Base-by-base conservation (phyloP, 2,888 invertebrate genomes). In the Herminia tarsipennalis region DNA sequence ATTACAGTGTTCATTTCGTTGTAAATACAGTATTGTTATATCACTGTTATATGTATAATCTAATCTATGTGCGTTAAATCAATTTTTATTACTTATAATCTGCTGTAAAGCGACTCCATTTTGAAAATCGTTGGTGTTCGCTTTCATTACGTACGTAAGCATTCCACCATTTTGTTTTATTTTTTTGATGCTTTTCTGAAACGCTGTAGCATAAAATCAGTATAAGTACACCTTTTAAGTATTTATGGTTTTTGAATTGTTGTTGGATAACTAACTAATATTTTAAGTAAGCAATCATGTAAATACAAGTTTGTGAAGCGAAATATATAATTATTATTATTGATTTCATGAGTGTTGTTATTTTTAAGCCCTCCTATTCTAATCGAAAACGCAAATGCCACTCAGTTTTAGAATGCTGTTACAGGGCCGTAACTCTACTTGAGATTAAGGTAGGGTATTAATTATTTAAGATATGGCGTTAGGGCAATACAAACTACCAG, bases 281-380 rank as follows among this genome's bases (percentile, higher is more conserved):
- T 81, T 83, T 78, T 88, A 89, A 86, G 86, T 83, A 81, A 80
- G 75, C 78, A 75, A 86, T 87, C 86, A 84, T 90, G 90, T 90
- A 90, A 89, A 90, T 90, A 90, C 84, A 88, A 87, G 81, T 87
- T 88, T 86, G 84, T 86, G 86, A 84, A 83, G 78, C 81, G 80
- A 85, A 82, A 83, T 85, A 86, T 81, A 66, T 79, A 70, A 79
- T 74, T 74, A 83, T 79, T 82, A 88, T 85, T 87, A 88, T 81
- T 84, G 80, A 83, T 24, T 29, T 34, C 2, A 13, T 18, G 3
- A 17, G 25, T 36, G 25, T 24, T 25, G n/a, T 36, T 18, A 35
- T 16, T 35, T 35, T 3, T 5, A 17, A 30, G n/a, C n/a, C n/a
- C n/a, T n/a, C n/a, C n/a, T n/a, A n/a, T n/a, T n/a, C n/a, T n/a